Base-by-base conservation (phyloP, 2,797 vertebrate genomes). In the Acanthis flammea region DNA sequence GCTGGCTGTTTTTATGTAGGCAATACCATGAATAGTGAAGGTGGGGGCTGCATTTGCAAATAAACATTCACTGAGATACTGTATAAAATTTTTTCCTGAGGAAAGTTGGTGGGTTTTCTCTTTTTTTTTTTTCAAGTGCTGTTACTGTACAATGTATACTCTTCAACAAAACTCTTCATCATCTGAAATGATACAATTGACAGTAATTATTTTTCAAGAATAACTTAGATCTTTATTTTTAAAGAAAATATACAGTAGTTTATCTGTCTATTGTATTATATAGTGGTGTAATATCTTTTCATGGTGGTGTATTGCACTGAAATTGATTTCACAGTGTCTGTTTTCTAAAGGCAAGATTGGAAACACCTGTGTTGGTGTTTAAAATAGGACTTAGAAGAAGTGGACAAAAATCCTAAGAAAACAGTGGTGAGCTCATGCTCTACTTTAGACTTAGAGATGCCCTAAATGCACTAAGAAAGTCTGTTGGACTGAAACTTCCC, bases 361-460 rank as follows among this genome's bases (percentile, higher is more conserved):
- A 88, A 95, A 88, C 77, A 94, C 88, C 73, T 78, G 83, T 31
- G 84, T 63, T 66, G 35, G 12, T 90, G 33, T 86, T 95, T 93
- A 90, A 85, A 82, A 62, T 76, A 51, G 35, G 23, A 66, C 75
- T 87, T 85, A 31, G 18, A 25, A 79, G 39, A 68, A 63, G 21
- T 21, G 47, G 14, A 62, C 51, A 58, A 75, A 86, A 90, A 50
- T 72, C 22, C 13, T 65, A 83, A 45, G 61, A 77, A 76, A 88
- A 88, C 61, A 90, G 13, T n/a, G 48, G 24, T 50, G 39, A 95
- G 19, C 28, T 88, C 48, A 25, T 75, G 41, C 37, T 88, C 31
- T 58, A 13, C 55, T 58, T 58, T 67, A 61, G 50, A 18, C 39
- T 50, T 62, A 78, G 66, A 77, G 19, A 42, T 88, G 57, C 45